Evolutionary conservation across 2,113 vertebrate species (phyloP).

Genomic region (Kryptolebias marmoratus): DNA sequence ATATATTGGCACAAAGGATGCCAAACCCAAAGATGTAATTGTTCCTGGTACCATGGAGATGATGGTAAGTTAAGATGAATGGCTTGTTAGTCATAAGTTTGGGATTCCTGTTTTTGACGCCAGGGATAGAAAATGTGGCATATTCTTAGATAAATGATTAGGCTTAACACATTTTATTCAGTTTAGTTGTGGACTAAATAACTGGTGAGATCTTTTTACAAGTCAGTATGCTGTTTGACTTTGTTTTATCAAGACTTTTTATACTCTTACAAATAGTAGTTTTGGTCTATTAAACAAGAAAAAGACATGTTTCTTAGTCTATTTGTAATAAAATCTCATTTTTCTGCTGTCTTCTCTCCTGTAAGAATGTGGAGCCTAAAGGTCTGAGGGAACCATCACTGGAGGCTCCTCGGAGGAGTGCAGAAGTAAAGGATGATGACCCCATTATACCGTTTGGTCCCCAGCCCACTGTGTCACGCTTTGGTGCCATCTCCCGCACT

Average conservation of each 20-base stretch:
- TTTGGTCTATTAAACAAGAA: not conserved
- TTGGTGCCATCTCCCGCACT: conserved; percentile 96
- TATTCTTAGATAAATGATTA: not conserved
- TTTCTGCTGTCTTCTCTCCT: not conserved
- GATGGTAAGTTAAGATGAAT: conserved; percentile 81
- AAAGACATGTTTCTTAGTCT: not conserved
- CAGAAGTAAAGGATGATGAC: conserved; percentile 92
- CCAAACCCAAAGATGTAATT: conserved; percentile 95
- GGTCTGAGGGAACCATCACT: conserved; percentile 87
- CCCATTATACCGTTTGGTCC: conserved; percentile 98
- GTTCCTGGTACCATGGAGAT: conserved; percentile 88
- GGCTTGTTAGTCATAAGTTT: not conserved
- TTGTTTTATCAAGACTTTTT: not conserved
- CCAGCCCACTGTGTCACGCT: conserved; percentile 94
- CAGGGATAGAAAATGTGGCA: too few species aligned
- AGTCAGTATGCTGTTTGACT: not conserved
- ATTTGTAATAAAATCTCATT: not conserved
- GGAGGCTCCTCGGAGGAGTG: conserved; percentile 88
- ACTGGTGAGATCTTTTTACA: not conserved
- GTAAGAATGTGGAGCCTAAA: conserved; percentile 93
- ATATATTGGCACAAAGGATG: conserved; percentile 97
- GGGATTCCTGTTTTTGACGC: not conserved
- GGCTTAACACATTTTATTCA: not conserved
- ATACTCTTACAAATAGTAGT: not conserved
- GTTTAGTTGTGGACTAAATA: not conserved